Evolutionary conservation across 2,888 invertebrate species (phyloP), one percentile per base, ranked within the genome.

Genomic region (Sphecodes monilicornis): DNA sequence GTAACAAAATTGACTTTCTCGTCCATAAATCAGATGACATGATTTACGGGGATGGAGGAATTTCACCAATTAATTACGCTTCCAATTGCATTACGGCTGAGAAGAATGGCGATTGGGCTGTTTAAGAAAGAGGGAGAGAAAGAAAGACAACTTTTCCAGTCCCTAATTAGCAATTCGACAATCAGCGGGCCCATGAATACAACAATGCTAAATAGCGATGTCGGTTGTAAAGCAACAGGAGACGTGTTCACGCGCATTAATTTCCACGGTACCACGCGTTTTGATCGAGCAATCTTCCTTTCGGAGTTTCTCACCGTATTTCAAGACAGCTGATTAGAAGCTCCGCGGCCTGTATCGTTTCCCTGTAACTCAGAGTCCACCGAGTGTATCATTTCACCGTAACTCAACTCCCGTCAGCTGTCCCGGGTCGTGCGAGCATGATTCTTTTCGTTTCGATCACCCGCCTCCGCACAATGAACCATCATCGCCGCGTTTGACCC

Each of bases 341-440:
- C 36, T 74, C 32, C 80, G 26, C 70, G 32, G 54, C n/a, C 57
- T 54, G 64, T 29, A 79, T 73, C 69, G 50, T 74, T 70, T 26
- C 32, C 46, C 60, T 32, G 32, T 80, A 80, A 80, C 41, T 79
- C 80, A 70, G 41, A 22, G 60, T 32, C 50, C 41, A 16, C 26
- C 32, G 50, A 57, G 46, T 50, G 41, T 69, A 82, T 79, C 60
- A 60, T 82, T 74, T 64, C 36, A 39, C 36, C 79, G 68, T 74
- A 82, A 46, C 16, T 74, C 39, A 78, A 16, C 29, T 18, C 29
- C 22, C n/a, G 13, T 13, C 57, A 32, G 22, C 50, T 32, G 39
- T 22, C 39, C 6, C 16, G n/a, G n/a, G 46, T 71, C 39, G 16
- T 22, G 18, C 18, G 39, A 3, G 16, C 46, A 29, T 16, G 3